Base-by-base conservation (phyloP, 2,113 vertebrate genomes). In the Lophura nycthemera region DNA sequence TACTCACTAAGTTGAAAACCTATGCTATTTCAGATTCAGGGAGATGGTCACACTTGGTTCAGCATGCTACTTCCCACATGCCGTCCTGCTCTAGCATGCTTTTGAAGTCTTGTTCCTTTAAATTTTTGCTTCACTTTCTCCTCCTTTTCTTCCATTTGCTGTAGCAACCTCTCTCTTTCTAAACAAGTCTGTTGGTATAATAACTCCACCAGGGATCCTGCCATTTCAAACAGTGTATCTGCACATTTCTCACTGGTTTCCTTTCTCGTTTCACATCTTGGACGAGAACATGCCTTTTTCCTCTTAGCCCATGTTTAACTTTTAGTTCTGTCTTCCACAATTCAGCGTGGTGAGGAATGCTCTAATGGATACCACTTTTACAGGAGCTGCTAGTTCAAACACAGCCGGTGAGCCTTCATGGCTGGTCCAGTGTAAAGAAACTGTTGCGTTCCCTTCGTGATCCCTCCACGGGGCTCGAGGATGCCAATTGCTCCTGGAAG, bases 401-500 rank as follows among this genome's bases (percentile, higher is more conserved):
- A 13, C 22, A 81, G 40, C 71, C 80, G 50, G 6, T 80, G 60
- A 52, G 47, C 34, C 79, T 74, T 60, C 69, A 32, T 13, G 47
- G 60, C 11, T 42, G 73, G 42, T 59, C 56, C 59, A 21, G 59
- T 2, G n/a, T 36, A 40, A 76, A 89, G 67, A 52, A 88, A 47
- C 0, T 1, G 22, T 8, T 4, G 1, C 36, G 13, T 78, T 91
- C n/a, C 18, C 48, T 72, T 72, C 66, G 6, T 12, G 17, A 82
- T n/a, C 70, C 47, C 6, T 52, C 63, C 1, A 0, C 6, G 30
- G 47, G 76, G 57, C 74, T 92, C 71, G 18, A 64, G 86, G 92
- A 43, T 70, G 92, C 95, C 95, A 96, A 7, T 18, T 95, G 83
- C 88, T 95, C 66, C 79, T 94, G 94, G 90, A 96, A 95, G 90